Conservation (phyloP, 2,888 invertebrate species). For the Pterostichus madidus region DNA sequence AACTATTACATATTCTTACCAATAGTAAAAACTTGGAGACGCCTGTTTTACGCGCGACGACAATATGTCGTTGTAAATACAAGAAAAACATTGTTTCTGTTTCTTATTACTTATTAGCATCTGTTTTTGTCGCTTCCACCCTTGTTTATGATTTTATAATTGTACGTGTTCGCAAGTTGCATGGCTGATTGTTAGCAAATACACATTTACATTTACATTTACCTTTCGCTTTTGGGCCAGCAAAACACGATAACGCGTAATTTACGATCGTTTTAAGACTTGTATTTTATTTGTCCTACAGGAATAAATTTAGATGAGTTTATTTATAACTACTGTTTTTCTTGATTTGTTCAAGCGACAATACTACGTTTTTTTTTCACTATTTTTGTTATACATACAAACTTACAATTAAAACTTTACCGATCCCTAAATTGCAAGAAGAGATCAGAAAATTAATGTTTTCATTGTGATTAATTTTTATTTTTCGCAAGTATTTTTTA, state of each 20-base stretch:
- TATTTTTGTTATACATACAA: too few relatives aligned
- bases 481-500: too few relatives aligned
- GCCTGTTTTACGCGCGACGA: conserved; percentile 6
- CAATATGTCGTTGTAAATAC: conserved; percentile 26
- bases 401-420: too few relatives aligned
- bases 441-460: too few relatives aligned
- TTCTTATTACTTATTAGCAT: conserved; percentile 23
- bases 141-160: conserved; percentile 37
- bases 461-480: too few relatives aligned
- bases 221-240: conserved; percentile 10
- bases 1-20: too few relatives aligned
- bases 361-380: too few relatives aligned
- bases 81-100: conserved; percentile 37
- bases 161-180: conserved; percentile 26
- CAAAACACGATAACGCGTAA: conserved; percentile 32
- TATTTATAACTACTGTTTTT: conserved; percentile 24
- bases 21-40: neutral
- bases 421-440: too few relatives aligned
- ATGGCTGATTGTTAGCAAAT: conserved; percentile 31
- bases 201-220: conserved; percentile 38
- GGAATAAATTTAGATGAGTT: conserved; percentile 28
- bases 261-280: conserved; percentile 39
- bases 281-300: conserved; percentile 27
- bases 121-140: conserved; percentile 13
- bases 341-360: neutral